These are phyloP conservation scores for Ashinkailepas kermadecensis DNA, from an alignment of 2,888 invertebrate genomes.

Conservation along the genomic window DNA sequence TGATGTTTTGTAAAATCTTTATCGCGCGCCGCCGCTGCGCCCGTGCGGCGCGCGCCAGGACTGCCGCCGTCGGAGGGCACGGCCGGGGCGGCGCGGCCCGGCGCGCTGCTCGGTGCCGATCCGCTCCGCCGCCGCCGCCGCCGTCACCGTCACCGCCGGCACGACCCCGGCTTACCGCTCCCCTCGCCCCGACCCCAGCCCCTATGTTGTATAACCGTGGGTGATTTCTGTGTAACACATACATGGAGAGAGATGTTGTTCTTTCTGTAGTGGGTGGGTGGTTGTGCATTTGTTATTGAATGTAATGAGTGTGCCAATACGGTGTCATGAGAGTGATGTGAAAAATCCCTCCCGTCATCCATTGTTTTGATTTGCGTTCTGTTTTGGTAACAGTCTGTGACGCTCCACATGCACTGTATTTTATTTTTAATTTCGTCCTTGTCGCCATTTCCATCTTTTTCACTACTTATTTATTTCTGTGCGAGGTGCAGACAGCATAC, in stretches of 20 bases:
- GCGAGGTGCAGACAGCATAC: neutral
- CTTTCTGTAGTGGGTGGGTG: slow-evolving; percentile 19
- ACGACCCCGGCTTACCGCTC: neutral
- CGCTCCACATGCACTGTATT: slow-evolving; percentile 13
- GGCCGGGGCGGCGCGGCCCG: neutral
- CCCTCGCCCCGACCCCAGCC: neutral
- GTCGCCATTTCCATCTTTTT: slow-evolving; percentile 18
- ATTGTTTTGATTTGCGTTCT: slow-evolving; percentile 12
- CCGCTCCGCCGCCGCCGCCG: slow-evolving; percentile 1
- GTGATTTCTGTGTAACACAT: slow-evolving; percentile 17
- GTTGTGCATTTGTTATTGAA: slow-evolving; percentile 20
- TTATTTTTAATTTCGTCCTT: slow-evolving; percentile 17
- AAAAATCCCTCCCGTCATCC: neutral
- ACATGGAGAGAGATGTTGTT: slow-evolving; percentile 20
- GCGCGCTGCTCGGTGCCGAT: neutral
- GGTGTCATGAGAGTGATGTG: neutral
- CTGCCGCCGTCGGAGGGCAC: neutral
- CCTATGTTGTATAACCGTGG: slow-evolving; percentile 21
- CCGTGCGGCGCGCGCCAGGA: too few species aligned
- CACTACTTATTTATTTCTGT: slow-evolving; percentile 9
- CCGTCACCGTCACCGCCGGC: neutral
- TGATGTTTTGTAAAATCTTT: slow-evolving; percentile 23
- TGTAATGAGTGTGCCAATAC: slow-evolving; percentile 22
- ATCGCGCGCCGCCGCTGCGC: neutral
- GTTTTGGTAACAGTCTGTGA: neutral